Evolutionary conservation across 2,888 invertebrate genomes (phyloP).

Genomic region (Blera fallax): DNA sequence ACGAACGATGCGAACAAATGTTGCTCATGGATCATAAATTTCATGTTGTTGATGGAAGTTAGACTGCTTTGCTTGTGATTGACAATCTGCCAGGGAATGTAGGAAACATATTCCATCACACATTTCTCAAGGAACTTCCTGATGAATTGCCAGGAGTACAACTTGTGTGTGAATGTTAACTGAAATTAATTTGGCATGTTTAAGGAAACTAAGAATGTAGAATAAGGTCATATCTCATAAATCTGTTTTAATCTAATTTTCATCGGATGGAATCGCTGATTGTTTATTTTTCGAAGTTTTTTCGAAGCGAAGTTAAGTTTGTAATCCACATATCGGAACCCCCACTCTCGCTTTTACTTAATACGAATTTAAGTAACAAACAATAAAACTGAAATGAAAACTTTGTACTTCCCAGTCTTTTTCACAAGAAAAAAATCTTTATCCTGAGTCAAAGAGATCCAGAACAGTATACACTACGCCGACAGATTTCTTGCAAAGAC

Average conservation of each 20-base stretch:
- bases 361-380: constrained; percentile 9
- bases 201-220: no score
- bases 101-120: neutral
- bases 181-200: no score
- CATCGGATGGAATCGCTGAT: neutral
- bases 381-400: constrained; percentile 36
- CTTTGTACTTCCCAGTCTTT: neutral
- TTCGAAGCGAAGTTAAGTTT: neutral
- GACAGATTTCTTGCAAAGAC: neutral
- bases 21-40: constrained; percentile 29
- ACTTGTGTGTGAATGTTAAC: neutral
- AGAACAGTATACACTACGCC: neutral
- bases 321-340: neutral
- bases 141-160: neutral
- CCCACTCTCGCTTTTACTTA: neutral
- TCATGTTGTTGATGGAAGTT: neutral
- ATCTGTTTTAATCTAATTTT: no score
- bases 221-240: no score
- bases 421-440: neutral
- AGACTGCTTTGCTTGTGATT: neutral
- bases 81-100: neutral
- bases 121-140: neutral
- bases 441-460: neutral
- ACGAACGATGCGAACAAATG: constrained; percentile 37
- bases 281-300: no score